Conservation (phyloP, 2,888 invertebrate species). For the Timema podura region DNA sequence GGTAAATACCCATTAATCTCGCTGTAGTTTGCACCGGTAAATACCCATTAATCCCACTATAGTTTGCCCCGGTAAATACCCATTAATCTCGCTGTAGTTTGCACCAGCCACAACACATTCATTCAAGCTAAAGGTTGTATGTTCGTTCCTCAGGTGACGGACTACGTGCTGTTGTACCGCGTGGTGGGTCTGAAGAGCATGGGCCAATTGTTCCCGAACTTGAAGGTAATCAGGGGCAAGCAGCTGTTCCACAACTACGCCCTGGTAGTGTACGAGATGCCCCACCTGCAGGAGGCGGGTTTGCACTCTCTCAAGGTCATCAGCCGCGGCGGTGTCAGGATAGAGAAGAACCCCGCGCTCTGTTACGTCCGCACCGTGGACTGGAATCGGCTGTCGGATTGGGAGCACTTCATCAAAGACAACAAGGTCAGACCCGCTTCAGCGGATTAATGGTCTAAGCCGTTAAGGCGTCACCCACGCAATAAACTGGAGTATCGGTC, state of each 20-base stretch:
- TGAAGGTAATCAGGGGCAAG: slow-evolving; percentile 88
- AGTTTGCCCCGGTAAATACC: no score
- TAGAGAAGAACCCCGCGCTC: slow-evolving; percentile 84
- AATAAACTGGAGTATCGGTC: no score
- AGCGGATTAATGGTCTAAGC: slow-evolving; percentile 7
- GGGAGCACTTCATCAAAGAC: slow-evolving; percentile 40
- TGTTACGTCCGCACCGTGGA: slow-evolving; percentile 90
- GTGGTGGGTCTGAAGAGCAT: slow-evolving; percentile 76
- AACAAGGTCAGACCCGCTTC: slow-evolving; percentile 56
- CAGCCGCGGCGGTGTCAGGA: slow-evolving; percentile 77
- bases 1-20: no score
- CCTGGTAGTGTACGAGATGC: slow-evolving; percentile 82
- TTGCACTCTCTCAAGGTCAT: slow-evolving; percentile 76
- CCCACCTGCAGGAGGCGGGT: slow-evolving; percentile 70
- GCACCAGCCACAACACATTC: no score
- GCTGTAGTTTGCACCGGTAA: no score
- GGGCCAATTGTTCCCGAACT: slow-evolving; percentile 84
- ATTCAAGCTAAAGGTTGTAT: no score
- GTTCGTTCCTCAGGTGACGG: no score
- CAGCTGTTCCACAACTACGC: slow-evolving; percentile 77
- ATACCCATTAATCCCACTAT: no score
- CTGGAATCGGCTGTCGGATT: slow-evolving; percentile 72
- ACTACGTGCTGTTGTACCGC: slow-evolving; percentile 78
- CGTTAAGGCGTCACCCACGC: no score
- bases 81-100: no score